Base-by-base conservation (phyloP, 1,140 invertebrate species). In the Hyphantria cunea region DNA sequence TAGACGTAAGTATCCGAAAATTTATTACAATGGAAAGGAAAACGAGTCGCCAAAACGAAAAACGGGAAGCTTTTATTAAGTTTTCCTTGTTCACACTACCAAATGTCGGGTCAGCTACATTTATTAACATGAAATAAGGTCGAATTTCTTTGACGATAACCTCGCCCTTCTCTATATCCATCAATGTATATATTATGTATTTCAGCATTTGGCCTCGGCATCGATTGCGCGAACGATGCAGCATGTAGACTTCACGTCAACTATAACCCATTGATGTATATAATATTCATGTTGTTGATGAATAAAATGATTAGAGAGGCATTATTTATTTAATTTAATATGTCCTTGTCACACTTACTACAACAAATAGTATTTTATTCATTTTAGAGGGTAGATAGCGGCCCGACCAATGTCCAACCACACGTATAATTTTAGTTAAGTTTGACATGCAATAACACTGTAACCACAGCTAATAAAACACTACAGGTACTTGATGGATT, bases 211-310 rank as follows among this genome's bases (percentile, higher is more conserved):
- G 52, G 47, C 45, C 60, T 53, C 34, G 34, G 9, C 14, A 64
- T 64, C 61, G 61, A 64, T 64, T 52, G 61, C 31, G 53, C 39
- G 25, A 58, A 0, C 32, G 37, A 33, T 11, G 41, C 32, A 12
- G 41, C 32, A 17, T 17, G 32, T 32, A 4, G 42, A 8, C 3
- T 15, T 34, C 33, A 32, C 39, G 12, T 41, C 12, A 25, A 12
- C 6, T 10, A 1, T 12, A 50, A 60, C 39, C 15, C 45, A 31
- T 3, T 49, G 7, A 31, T 55, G 13, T 45, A 14, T 55, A 25
- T 25, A 25, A 8, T 55, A 14, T 31, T 31, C 13, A 5, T 10
- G 32, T 7, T 11, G 34, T 37, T 37, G 8, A 37, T 37, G 34
- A 11, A 11, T 37, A 7, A 11, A 7, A n/a, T n/a, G n/a, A n/a